Evolutionary conservation across 2,888 invertebrate species (phyloP), one percentile per base, ranked within the genome.

Genomic region (Coelinius sp.): DNA sequence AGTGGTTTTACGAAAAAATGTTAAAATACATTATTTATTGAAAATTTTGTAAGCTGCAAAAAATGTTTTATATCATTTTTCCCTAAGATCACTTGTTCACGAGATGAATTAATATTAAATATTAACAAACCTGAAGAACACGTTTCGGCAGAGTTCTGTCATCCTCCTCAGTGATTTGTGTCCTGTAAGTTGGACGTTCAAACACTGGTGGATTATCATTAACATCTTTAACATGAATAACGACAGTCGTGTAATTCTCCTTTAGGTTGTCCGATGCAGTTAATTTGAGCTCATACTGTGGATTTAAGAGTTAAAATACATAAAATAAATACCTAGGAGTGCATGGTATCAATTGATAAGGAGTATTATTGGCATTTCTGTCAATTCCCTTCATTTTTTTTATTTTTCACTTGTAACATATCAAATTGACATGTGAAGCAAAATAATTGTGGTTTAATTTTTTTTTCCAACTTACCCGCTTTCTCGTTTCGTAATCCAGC

Each of bases 131-230:
- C 97, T 95, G 95, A 83, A 97, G 91, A 82, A 97, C 96, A 84
- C 95, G 94, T 89, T 97, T 97, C 79, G 97, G 97, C 83, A 97
- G 91, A 89, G 96, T 96, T 84, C 97, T 92, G 90, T 97, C 97
- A 87, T 97, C 97, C 89, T 97, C 97, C 89, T 97, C 97, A 52
- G 97, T 97, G 89, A 97, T 97, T 90, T 97, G 97, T 66, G 97
- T 96, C 85, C 96, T 93, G 90, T 97, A 97, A 71, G 96, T 96
- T 67, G 97, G 97, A 79, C 97, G 90, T 89, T 97, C 96, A 89
- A 99, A 99, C 81, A 96, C 96, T 1, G 98, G 98, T 53, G 97
- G 96, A 90, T 98, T 98, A 91, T 99, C 98, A 89, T 98, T 98
- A 80, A 98, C 97, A 88, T 99, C 98, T 90, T 97, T 97, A 83